Conservation (phyloP, 2,113 vertebrate species). For the Leucoraja erinaceus region DNA sequence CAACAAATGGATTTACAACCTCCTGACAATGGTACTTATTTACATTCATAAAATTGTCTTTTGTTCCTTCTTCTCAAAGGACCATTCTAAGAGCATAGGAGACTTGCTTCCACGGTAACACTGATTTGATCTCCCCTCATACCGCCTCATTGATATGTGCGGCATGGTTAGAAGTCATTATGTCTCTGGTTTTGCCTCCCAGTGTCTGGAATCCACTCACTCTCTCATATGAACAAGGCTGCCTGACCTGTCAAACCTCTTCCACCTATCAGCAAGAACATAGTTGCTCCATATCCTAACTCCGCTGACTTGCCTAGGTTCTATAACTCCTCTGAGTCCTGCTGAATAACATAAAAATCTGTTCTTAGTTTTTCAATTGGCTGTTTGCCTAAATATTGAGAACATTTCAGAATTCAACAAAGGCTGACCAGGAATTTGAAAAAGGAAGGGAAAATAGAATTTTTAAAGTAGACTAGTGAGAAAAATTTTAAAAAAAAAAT, state of each 20-base stretch:
- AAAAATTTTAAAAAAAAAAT: no score
- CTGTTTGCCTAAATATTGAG: no score
- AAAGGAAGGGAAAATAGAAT: no score
- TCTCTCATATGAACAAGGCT: not conserved
- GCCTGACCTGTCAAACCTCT: not conserved
- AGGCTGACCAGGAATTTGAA: no score
- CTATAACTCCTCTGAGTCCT: no score
- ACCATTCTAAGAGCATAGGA: not conserved
- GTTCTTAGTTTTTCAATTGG: not conserved
- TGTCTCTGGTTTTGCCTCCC: not conserved
- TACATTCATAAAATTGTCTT: conserved; percentile 6
- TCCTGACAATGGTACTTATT: conserved; percentile 20
- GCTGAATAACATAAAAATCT: not conserved
- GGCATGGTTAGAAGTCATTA: not conserved
- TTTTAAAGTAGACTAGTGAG: no score
- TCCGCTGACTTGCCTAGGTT: not conserved
- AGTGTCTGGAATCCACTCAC: not conserved
- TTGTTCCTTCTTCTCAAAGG: conserved; percentile 1
- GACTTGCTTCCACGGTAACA: not conserved
- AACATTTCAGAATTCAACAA: no score
- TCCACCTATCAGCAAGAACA: not conserved
- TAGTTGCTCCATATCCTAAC: not conserved
- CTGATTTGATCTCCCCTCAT: not conserved
- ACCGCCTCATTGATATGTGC: not conserved
- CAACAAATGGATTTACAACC: not conserved